Conservation (phyloP, 1,140 invertebrate genomes). For the Dendrolimus punctatus region DNA sequence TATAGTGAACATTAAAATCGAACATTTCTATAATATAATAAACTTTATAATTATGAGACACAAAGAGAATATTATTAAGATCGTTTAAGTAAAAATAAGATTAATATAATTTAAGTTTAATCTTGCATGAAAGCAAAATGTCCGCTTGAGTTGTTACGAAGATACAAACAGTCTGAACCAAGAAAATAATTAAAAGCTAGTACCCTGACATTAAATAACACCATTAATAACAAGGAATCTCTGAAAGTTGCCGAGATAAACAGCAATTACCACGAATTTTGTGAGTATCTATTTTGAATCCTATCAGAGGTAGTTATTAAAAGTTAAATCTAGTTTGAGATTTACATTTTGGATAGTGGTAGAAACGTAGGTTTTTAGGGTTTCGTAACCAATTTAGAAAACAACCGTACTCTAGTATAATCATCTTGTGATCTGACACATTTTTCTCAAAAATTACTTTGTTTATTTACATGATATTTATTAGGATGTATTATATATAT, state of each 20-base stretch:
- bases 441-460: too few relatives aligned
- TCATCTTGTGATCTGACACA: too few relatives aligned
- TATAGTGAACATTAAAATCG: too few relatives aligned
- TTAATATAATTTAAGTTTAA: slow-evolving; percentile 23
- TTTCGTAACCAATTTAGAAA: too few relatives aligned
- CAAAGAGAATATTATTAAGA: slow-evolving; percentile 5
- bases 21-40: too few relatives aligned
- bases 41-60: neutral
- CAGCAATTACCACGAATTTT: slow-evolving; percentile 47
- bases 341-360: too few relatives aligned
- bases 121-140: slow-evolving; percentile 24
- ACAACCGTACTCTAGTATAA: too few relatives aligned
- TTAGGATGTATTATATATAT: too few relatives aligned
- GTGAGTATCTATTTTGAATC: slow-evolving; percentile 26
- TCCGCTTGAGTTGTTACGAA: slow-evolving; percentile 22
- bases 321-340: neutral
- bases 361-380: too few relatives aligned
- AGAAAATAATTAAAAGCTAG: slow-evolving; percentile 55
- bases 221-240: slow-evolving; percentile 57
- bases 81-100: slow-evolving; percentile 9
- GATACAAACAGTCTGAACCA: slow-evolving; percentile 27
- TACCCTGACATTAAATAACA: slow-evolving; percentile 48
- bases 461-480: too few relatives aligned
- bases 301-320: slow-evolving; percentile 11
- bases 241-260: slow-evolving; percentile 51